Base-by-base conservation (phyloP, 37 sponge, comb jelly and placozoan species). In the Ephydatia muelleri region DNA sequence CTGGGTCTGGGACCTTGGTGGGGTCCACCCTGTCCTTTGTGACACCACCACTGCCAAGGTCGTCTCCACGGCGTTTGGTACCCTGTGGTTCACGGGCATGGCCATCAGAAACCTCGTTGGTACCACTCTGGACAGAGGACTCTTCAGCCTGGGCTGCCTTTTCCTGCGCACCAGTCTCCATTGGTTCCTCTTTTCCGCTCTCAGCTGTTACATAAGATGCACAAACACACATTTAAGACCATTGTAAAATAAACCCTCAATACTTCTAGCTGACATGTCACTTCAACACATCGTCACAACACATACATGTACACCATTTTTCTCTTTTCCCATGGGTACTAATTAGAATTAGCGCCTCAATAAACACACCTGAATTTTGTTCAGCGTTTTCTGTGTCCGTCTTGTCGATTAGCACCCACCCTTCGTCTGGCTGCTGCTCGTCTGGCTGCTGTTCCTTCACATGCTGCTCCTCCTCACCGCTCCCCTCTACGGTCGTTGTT, bases 1-100 rank as follows among this genome's bases (percentile, higher is more conserved):
- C 91, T 32, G 87, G 90, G 70, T 90, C 91, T 5, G 91, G 87
- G 2, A 73, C 87, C 19, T 31, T 47, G 47, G 70, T 33, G 5
- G 87, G 87, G 57, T 91, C 88, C 23, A 34, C 11, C 47, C 47
- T 57, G 3, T 69, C 71, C 57, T 57, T 57, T 57, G 57, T 21
- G 16, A n/a, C n/a, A 11, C 32, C 30, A 30, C 28, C 68, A 37
- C 33, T 68, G 0, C 26, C 66, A 19, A 80, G 73, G 3, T 80
- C 75, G 5, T 86, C 65, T 5, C 66, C 40, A 3, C 73, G 35
- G 57, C 75, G 87, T 68, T 75, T 87, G 29, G 14, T 49, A 1
- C 77, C 32, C 25, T 48, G 22, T 29, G 33, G 43, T 29, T 14
- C 75, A 33, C 23, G 33, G 25, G 33, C 74, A 35, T 80, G 35